These are phyloP conservation scores for Eupithecia dodoneata DNA, from an alignment of 2,888 invertebrate genomes.

Conservation along the genomic window DNA sequence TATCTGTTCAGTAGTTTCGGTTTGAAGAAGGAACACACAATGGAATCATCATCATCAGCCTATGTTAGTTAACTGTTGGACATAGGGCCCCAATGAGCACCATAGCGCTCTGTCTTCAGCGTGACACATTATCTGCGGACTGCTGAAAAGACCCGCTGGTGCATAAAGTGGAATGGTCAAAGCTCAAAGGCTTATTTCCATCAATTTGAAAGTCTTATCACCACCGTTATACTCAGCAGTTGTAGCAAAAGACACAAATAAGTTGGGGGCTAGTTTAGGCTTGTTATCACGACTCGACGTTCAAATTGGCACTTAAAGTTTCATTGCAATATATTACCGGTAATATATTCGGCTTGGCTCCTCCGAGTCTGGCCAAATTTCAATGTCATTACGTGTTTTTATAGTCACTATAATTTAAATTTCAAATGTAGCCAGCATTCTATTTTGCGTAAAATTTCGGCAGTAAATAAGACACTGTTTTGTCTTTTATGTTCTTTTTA, in stretches of 20 bases:
- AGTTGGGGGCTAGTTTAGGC: not conserved
- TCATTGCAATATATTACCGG: conserved; percentile 14
- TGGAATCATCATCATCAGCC: too few species aligned
- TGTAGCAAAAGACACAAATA: not conserved
- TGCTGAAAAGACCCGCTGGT: not conserved
- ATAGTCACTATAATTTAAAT: conserved; percentile 42
- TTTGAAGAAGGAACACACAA: too few species aligned
- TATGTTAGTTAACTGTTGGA: too few species aligned
- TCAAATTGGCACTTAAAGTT: conserved; percentile 10
- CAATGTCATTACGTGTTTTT: conserved; percentile 44
- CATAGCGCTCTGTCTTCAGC: too few species aligned
- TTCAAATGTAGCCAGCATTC: conserved; percentile 41
- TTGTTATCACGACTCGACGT: not conserved
- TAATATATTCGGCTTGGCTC: conserved; percentile 37
- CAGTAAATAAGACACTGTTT: conserved; percentile 42
- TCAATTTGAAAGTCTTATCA: not conserved
- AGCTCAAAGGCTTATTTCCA: not conserved
- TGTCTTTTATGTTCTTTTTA: conserved; percentile 32
- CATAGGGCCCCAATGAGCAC: too few species aligned
- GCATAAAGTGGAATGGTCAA: too few species aligned
- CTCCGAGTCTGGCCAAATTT: conserved; percentile 41
- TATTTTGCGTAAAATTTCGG: conserved; percentile 41
- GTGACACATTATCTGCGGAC: too few species aligned
- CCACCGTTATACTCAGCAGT: not conserved
- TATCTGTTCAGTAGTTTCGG: too few species aligned